Evolutionary conservation across 2,797 vertebrate genomes (phyloP).

Genomic region (Ptychadena robeensis): DNA sequence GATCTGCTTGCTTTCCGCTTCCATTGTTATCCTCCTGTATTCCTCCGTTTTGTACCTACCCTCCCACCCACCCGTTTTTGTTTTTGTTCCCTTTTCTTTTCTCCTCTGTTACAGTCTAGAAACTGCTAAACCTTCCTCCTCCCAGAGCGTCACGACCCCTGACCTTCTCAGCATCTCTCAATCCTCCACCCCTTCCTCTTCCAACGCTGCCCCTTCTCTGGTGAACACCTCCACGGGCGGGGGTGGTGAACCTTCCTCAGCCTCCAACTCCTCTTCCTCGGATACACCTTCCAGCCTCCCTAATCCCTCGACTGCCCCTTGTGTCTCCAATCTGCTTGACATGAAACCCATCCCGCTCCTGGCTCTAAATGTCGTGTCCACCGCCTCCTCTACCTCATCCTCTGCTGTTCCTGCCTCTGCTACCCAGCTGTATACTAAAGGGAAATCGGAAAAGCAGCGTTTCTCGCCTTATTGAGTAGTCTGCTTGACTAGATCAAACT

Average conservation of each 20-base stretch:
- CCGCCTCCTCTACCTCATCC: conserved; percentile 75
- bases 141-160: conserved; percentile 82
- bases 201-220: conserved; percentile 89
- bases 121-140: conserved; percentile 98
- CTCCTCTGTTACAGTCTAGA: conserved; percentile 94
- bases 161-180: conserved; percentile 63
- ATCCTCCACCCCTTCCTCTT: conserved; percentile 89
- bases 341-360: conserved; percentile 97
- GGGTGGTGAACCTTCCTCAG: conserved; percentile 70
- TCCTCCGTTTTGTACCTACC: conserved; percentile 71
- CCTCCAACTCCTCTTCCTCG: conserved; percentile 86
- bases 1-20: conserved; percentile 53
- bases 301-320: conserved; percentile 90
- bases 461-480: conserved; percentile 89
- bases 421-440: conserved; percentile 76
- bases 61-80: conserved; percentile 76
- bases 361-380: conserved; percentile 94
- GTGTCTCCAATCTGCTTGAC: conserved; percentile 96
- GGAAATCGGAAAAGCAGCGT: conserved; percentile 91
- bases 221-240: conserved; percentile 82
- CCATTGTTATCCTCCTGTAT: conserved; percentile 65
- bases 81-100: conserved; percentile 74
- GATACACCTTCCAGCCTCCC: conserved; percentile 89
- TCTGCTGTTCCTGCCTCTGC: conserved; percentile 68
- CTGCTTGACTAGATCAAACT: conserved; percentile 61